Conservation (phyloP, 2,888 invertebrate genomes). For the Auanema sp. region DNA sequence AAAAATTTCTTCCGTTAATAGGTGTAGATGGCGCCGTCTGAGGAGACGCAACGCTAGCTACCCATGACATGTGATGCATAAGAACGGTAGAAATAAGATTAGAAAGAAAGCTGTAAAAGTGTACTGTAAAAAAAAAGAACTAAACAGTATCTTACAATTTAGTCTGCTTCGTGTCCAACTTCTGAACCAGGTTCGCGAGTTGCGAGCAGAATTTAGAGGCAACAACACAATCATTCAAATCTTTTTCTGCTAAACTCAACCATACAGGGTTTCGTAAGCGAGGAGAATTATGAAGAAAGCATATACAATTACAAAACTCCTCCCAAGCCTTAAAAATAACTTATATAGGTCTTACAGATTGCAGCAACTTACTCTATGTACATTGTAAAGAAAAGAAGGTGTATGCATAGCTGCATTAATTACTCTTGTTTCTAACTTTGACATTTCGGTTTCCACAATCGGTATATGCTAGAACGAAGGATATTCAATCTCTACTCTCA, state of each 20-base stretch:
- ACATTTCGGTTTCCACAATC: constrained; percentile 52
- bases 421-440: constrained; percentile 42
- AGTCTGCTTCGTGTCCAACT: constrained; percentile 49
- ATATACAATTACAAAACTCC: constrained; percentile 39
- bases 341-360: constrained; percentile 5
- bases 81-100: constrained; percentile 55
- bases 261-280: constrained; percentile 52
- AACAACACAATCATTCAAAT: constrained; percentile 27
- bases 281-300: constrained; percentile 52
- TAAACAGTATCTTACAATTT: constrained; percentile 47
- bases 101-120: constrained; percentile 52
- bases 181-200: constrained; percentile 39
- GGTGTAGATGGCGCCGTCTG: not conserved
- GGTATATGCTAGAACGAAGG: constrained; percentile 50
- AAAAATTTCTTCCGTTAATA: constrained; percentile 17
- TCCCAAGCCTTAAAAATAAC: constrained; percentile 39
- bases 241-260: constrained; percentile 38
- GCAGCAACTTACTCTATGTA: constrained; percentile 31
- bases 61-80: constrained; percentile 61
- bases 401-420: constrained; percentile 32
- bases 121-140: not conserved
- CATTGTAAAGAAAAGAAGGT: constrained; percentile 43
- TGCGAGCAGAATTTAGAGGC: constrained; percentile 48
- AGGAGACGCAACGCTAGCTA: constrained; percentile 57
- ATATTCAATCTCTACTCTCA: not conserved